These are phyloP conservation scores for Sander vitreus DNA, from an alignment of 2,113 vertebrate genomes.

Conservation along the genomic window DNA sequence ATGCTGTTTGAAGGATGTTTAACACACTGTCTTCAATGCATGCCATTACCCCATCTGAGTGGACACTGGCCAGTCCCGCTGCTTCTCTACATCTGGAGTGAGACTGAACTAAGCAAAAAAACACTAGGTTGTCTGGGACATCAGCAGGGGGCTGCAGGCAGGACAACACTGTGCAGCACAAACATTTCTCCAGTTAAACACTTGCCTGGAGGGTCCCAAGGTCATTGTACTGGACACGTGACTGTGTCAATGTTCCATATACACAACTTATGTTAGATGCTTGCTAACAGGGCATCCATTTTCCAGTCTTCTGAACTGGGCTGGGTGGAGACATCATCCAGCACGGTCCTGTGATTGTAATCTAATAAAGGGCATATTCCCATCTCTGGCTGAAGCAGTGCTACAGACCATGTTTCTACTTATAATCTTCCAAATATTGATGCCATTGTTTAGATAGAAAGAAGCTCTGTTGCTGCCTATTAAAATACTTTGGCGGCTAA, in stretches of 20 bases:
- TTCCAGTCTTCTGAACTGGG: not conserved
- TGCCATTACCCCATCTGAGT: not conserved
- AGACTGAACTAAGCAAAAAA: conserved; percentile 32
- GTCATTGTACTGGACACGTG: conserved; percentile 13
- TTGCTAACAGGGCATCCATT: not conserved
- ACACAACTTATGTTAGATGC: not conserved
- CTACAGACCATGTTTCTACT: not conserved
- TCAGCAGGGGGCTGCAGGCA: conserved; percentile 53
- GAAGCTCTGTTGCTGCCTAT: not conserved
- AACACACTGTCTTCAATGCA: not conserved
- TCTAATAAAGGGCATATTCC: conserved; percentile 3
- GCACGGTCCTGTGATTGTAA: not conserved
- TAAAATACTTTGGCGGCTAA: conserved; percentile 5
- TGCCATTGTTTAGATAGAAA: not conserved
- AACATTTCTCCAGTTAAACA: conserved; percentile 32
- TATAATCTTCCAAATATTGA: not conserved
- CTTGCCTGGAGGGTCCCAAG: conserved; percentile 7
- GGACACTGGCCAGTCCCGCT: conserved; percentile 31
- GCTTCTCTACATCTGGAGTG: conserved; percentile 54
- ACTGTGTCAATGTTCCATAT: conserved; percentile 7
- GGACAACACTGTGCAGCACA: conserved; percentile 21
- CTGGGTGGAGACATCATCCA: conserved; percentile 3
- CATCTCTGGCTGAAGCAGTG: not conserved
- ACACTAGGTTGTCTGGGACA: conserved; percentile 42
- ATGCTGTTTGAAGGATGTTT: not conserved